These are phyloP conservation scores for Lysandra bellargus DNA, from an alignment of 2,888 invertebrate genomes.

Conservation along the genomic window DNA sequence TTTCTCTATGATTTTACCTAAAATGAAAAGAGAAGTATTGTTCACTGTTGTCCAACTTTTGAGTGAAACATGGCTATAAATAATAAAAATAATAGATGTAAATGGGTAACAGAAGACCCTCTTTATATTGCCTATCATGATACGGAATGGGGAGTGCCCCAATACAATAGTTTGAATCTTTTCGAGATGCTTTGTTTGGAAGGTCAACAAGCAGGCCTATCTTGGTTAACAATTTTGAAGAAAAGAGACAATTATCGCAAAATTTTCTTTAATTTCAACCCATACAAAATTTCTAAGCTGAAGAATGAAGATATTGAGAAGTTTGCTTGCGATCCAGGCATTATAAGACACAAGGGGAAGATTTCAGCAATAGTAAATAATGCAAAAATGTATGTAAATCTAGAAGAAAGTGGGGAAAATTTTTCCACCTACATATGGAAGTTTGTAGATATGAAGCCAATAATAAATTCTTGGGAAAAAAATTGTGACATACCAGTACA, in stretches of 20 bases:
- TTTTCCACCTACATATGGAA: constrained; percentile 66
- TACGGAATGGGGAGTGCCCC: constrained; percentile 68
- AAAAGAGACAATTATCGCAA: constrained; percentile 62
- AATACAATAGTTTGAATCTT: constrained; percentile 52
- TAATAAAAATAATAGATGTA: constrained; percentile 49
- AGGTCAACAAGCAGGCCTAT: constrained; percentile 72
- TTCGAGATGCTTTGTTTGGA: constrained; percentile 73
- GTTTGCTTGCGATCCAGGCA: constrained; percentile 48
- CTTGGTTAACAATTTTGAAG: constrained; percentile 69
- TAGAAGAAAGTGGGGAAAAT: constrained; percentile 56
- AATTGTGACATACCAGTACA: constrained; percentile 56
- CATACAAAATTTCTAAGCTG: constrained; percentile 53
- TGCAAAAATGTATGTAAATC: constrained; percentile 58
- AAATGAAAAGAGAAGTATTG: not conserved
- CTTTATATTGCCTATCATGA: constrained; percentile 67
- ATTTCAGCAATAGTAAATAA: constrained; percentile 64
- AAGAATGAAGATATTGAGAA: constrained; percentile 49
- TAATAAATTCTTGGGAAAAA: constrained; percentile 57
- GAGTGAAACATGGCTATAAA: not conserved
- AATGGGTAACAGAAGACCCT: constrained; percentile 62
- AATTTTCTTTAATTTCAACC: constrained; percentile 59
- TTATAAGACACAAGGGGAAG: constrained; percentile 65
- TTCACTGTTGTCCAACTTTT: not conserved
- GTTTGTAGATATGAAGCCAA: constrained; percentile 59
- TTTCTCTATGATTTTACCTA: not conserved